A percentile compares a stretch with the other conserved stretches of the same genome.
Evolutionary conservation across 2,797 vertebrate species (phyloP).

Genomic region (Anguilla megastoma): DNA sequence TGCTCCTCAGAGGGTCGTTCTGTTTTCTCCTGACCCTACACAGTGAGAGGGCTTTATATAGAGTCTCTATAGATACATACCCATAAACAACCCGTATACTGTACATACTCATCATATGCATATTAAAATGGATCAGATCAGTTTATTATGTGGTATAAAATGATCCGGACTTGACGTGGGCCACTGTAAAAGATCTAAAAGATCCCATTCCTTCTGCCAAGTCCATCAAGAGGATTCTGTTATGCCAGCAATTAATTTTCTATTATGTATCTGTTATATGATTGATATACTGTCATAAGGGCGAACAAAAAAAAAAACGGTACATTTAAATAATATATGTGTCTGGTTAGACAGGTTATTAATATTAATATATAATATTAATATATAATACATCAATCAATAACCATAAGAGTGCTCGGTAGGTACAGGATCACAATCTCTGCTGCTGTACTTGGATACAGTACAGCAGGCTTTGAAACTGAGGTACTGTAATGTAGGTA

Average conservation of each 20-base stretch:
- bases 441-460: neutral
- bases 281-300: constrained; percentile 6
- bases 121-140: neutral
- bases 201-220: neutral
- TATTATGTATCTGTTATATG: constrained; percentile 1
- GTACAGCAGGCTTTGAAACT: neutral
- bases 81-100: too few species aligned
- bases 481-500: neutral
- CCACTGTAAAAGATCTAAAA: neutral
- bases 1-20: too few species aligned
- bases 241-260: neutral
- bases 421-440: neutral
- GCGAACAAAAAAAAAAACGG: neutral
- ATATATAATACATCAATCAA: constrained; percentile 4
- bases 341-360: neutral
- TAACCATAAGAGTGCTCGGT: neutral
- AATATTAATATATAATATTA: constrained; percentile 5
- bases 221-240: neutral
- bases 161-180: neutral
- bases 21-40: too few species aligned
- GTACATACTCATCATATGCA: neutral
- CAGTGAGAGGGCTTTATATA: too few species aligned
- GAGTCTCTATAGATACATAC: too few species aligned
- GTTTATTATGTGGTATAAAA: neutral
- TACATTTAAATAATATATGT: neutral